These are phyloP conservation scores for Emydoidea blandingii DNA, from an alignment of 2,797 vertebrate genomes.

Conservation along the genomic window DNA sequence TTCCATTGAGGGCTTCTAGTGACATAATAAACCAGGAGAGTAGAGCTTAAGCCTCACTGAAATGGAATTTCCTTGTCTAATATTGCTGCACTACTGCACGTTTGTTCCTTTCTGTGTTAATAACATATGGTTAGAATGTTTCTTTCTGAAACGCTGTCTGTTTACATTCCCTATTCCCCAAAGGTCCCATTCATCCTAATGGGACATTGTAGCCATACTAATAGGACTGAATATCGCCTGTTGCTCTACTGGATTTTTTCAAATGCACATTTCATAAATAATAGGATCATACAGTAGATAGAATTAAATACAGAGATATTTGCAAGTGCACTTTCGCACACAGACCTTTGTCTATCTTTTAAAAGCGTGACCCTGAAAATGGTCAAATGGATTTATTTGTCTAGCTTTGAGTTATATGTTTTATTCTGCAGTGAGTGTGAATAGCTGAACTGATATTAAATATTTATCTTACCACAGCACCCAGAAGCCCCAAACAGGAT, in stretches of 20 bases:
- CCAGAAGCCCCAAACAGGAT: neutral
- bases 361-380: conserved; percentile 17
- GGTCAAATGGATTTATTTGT: conserved; percentile 62
- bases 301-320: neutral
- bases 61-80: rapidly evolving
- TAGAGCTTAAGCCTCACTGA: rapidly evolving
- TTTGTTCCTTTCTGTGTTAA: rapidly evolving
- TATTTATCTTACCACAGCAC: neutral
- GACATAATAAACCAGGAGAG: rapidly evolving
- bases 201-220: conserved; percentile 1
- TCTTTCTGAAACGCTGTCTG: neutral
- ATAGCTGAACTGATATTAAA: conserved; percentile 45
- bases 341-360: neutral
- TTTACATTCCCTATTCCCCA: neutral
- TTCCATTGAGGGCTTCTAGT: rapidly evolving
- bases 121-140: neutral
- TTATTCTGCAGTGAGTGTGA: conserved; percentile 48
- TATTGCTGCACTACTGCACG: rapidly evolving
- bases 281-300: neutral
- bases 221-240: neutral
- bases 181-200: neutral
- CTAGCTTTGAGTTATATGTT: conserved; percentile 60
- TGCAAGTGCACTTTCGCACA: neutral
- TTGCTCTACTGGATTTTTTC: conserved; percentile 16
- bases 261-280: neutral